These are phyloP conservation scores for Sitobion miscanthi DNA, from an alignment of 1,140 invertebrate genomes.

Conservation along the genomic window DNA sequence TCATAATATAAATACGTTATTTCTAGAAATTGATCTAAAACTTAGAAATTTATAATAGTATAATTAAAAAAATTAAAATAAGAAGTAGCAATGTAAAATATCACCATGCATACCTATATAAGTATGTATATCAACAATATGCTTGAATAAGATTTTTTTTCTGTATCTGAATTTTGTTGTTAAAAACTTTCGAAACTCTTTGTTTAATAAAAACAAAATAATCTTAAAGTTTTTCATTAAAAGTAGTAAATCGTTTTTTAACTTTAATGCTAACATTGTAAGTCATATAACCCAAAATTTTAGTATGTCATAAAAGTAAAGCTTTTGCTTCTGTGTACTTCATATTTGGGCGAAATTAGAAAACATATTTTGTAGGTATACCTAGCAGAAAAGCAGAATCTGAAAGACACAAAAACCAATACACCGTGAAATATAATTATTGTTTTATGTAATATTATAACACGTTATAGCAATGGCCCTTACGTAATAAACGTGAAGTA, in stretches of 20 bases:
- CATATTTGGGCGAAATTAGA: neutral
- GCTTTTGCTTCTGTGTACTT: neutral
- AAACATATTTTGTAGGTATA: neutral
- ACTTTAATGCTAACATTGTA: neutral
- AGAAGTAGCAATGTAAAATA: neutral
- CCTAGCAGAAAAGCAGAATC: neutral
- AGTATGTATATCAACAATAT: neutral
- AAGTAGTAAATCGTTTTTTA: conserved; percentile 13
- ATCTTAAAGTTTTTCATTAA: conserved; percentile 7
- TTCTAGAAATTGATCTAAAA: neutral
- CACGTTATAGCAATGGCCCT: neutral
- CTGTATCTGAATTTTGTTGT: neutral
- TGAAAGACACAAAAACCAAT: neutral
- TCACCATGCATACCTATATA: neutral
- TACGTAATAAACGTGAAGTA: neutral
- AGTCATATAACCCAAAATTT: conserved; percentile 10
- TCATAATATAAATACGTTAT: neutral
- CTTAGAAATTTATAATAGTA: neutral
- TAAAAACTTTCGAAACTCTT: neutral
- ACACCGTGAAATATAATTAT: neutral
- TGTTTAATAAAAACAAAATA: neutral
- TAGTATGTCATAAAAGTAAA: neutral
- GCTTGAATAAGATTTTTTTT: neutral
- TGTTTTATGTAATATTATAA: neutral
- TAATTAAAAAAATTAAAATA: too few relatives aligned